Base-by-base conservation (phyloP, 2,888 invertebrate genomes). In the Agrochola macilenta region DNA sequence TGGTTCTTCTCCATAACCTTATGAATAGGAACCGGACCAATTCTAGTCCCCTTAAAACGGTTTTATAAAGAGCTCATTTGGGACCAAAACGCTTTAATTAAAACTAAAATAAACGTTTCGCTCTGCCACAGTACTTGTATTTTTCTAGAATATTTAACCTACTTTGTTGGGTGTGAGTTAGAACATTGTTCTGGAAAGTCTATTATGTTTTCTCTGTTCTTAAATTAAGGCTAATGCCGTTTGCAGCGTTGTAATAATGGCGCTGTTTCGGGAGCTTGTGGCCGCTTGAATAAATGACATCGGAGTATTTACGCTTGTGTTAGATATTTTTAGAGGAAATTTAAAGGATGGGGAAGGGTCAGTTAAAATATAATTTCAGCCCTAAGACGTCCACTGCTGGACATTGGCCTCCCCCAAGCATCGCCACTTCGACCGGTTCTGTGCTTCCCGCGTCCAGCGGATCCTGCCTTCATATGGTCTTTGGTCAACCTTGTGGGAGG, bases 171-270 rank as follows among this genome's bases (percentile, higher is more conserved):
- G 23, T 5, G 58, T 46, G 43, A 73, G 66, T 79, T 66, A 75
- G 58, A 58, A 58, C 64, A 79, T n/a, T 69, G 49, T 68, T 58
- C 57, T 11, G 69, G 8, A 14, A 23, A 64, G 52, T 52, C 52
- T 69, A 35, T 74, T 78, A 58, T 58, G 52, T 54, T 75, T 74
- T 65, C 57, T 43, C 14, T 79, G 74, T 79, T 58, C 63, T 26
- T 75, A 69, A 74, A 79, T 79, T 46, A 79, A 75, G 52, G 75
- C 30, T 58, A 60, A 79, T 63, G 54, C 20, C n/a, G 35, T 73
- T 30, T 43, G 4, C 14, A 74, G 46, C 26, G 9, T 49, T 68
- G 61, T 74, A 39, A 63, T 74, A 79, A 79, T 63, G 74, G 52
- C 20, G 12, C 30, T 39, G 30, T 74, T 72, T 65, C 14, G 54